Conservation (phyloP, 2,797 vertebrate species). For the Furcifer pardalis region DNA sequence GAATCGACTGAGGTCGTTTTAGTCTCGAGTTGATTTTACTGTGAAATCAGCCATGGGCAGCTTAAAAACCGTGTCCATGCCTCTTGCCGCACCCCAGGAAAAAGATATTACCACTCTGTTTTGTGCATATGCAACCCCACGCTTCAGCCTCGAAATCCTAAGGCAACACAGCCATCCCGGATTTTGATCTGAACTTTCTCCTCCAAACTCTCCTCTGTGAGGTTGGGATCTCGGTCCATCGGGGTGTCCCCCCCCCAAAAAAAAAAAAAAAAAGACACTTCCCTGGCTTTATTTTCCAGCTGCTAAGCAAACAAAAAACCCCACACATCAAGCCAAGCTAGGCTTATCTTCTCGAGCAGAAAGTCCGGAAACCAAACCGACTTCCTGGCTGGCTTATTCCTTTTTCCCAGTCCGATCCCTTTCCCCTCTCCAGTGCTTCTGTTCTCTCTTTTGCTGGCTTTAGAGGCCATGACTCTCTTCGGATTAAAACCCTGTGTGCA, state of each 20-base stretch:
- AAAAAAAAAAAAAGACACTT: no score
- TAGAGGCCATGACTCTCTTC: no score
- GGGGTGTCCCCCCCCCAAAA: neutral
- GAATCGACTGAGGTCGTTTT: no score
- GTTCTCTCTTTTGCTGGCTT: neutral
- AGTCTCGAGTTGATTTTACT: no score
- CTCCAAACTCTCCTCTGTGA: neutral
- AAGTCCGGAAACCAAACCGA: slow-evolving; percentile 61
- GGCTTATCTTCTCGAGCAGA: slow-evolving; percentile 73
- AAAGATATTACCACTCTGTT: no score
- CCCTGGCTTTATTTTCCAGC: neutral
- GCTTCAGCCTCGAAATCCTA: no score
- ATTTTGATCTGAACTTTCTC: neutral
- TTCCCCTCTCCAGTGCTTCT: neutral
- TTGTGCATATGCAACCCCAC: no score
- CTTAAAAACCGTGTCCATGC: no score
- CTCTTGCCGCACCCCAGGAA: no score
- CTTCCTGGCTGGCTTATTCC: slow-evolving; percentile 53
- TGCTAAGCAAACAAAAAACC: neutral
- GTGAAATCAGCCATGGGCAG: no score
- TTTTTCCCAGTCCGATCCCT: neutral
- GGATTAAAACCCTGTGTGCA: neutral
- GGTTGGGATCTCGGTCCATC: neutral
- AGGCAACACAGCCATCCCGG: neutral
- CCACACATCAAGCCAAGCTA: neutral